Evolutionary conservation across 2,797 vertebrate species (phyloP), one percentile per base, ranked within the genome.

Genomic region (Geotrypetes seraphini): DNA sequence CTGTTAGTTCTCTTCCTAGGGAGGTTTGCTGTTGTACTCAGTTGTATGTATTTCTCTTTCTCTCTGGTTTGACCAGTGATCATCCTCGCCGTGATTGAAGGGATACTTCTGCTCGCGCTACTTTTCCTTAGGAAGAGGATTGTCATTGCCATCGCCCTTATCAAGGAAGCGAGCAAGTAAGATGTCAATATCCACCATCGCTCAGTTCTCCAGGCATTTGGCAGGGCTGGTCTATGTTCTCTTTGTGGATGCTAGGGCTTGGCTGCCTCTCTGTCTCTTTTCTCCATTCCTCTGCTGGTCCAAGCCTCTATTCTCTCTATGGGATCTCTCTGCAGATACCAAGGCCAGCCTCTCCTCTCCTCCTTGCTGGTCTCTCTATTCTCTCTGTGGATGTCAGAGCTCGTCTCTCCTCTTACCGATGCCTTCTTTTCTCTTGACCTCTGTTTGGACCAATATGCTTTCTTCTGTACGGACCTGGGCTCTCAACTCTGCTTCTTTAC

Each of bases 121-220:
- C 64, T 92, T 46, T 92, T 92, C 68, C 77, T 95, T 38, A 55
- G 90, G 23, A 86, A 67, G 16, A 73, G 90, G 33, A 90, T 95
- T 36, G 69, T 78, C 35, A 89, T 92, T 1, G 89, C 90, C 48
- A 84, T 92, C 4, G 83, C 89, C 3, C 81, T 95, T 32, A 86
- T 95, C 47, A 61, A 78, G 52, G 90, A 92, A 61, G 79, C 90
- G 58, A 93, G 90, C 88, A 88, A 66, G 90, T 95, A 28, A 53
- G 57, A n/a, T n/a, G n/a, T n/a, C n/a, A n/a, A n/a, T n/a, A n/a
- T n/a, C n/a, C n/a, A n/a, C 4, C 5, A 8, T 16, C 29, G 12
- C 14, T 33, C 14, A 13, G 18, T 17, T 6, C 37, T 19, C 22
- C 5, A 22, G 5, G 6, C n/a, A n/a, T n/a, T n/a, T 3, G 6